These are phyloP conservation scores for Lordiphosa clarofinis DNA, from an alignment of 1,140 invertebrate species.

Conservation along the genomic window DNA sequence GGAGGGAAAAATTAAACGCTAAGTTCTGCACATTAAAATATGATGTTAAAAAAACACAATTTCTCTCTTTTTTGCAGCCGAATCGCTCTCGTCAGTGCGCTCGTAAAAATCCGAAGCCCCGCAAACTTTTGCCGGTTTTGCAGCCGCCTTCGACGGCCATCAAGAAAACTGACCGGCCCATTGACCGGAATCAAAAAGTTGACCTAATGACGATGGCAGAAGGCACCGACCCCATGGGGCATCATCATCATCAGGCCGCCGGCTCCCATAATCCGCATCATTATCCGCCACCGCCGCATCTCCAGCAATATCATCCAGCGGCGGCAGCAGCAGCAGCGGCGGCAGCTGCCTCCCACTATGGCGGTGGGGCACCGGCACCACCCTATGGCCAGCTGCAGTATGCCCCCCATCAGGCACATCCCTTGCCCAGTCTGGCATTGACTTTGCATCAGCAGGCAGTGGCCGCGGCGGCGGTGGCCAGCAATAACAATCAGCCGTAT, in stretches of 20 bases:
- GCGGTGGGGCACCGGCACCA: slow-evolving; percentile 29
- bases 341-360: slow-evolving; percentile 38
- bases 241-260: slow-evolving; percentile 73
- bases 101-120: slow-evolving; percentile 44
- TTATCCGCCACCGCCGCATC: slow-evolving; percentile 39
- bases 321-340: slow-evolving; percentile 45
- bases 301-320: slow-evolving; percentile 47
- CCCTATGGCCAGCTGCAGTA: slow-evolving; percentile 63
- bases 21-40: too few relatives aligned
- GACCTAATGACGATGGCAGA: slow-evolving; percentile 80
- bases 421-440: slow-evolving; percentile 36
- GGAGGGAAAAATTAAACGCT: too few relatives aligned
- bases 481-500: slow-evolving; percentile 82
- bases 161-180: slow-evolving; percentile 15
- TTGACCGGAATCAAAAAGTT: slow-evolving; percentile 45
- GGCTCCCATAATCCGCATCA: slow-evolving; percentile 68
- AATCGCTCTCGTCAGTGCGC: slow-evolving; percentile 19
- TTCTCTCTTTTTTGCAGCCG: slow-evolving; percentile 16
- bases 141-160: slow-evolving; percentile 4
- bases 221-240: slow-evolving; percentile 80
- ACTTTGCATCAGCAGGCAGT: slow-evolving; percentile 63
- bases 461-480: slow-evolving; percentile 55
- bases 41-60: too few relatives aligned
- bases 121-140: slow-evolving; percentile 21
- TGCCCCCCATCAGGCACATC: slow-evolving; percentile 52